Base-by-base conservation (phyloP, 2,888 invertebrate genomes). In the Aphodius granarius region DNA sequence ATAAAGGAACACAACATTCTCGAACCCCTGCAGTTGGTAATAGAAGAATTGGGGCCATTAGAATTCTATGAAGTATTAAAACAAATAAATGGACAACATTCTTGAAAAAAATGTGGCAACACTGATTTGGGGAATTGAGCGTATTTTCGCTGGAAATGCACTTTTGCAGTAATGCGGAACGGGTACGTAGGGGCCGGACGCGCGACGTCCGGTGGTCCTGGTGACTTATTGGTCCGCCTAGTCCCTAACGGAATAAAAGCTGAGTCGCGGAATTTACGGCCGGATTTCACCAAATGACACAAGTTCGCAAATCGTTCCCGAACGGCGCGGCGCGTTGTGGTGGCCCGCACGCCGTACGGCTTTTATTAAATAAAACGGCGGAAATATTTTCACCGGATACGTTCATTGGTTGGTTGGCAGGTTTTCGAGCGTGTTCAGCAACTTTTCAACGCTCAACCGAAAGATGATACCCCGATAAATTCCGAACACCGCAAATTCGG, bases 261-360 rank as follows among this genome's bases (percentile, higher is more conserved):
- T 21, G 68, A 68, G 68, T 68, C 68, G 68, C 68, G 68, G 68
- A 68, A 68, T 68, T 68, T 68, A 68, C 68, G 68, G 68, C 68
- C 68, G 68, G 68, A 68, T 68, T 68, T 68, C 68, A 16, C 68
- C 21, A 68, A 68, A 68, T 68, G 68, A 68, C 68, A 68, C 68
- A 68, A 68, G 21, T 68, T 68, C 68, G 68, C 68, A 68, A 68
- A 68, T 68, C 68, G 68, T 20, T 68, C 18, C 68, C 43, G 4
- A 43, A 6, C 43, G 43, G 43, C 43, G n/a, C 43, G 43, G 68
- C 2, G 17, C n/a, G 22, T n/a, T n/a, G n/a, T n/a, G n/a, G n/a
- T n/a, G n/a, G n/a, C n/a, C n/a, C n/a, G n/a, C n/a, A n/a, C n/a
- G n/a, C n/a, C n/a, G n/a, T n/a, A n/a, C 20, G 20, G 22, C 68